A percentile compares a stretch with the other conserved stretches of the same genome.
Conservation (phyloP, 2,888 invertebrate species). For the Malthinus flaveolus region DNA sequence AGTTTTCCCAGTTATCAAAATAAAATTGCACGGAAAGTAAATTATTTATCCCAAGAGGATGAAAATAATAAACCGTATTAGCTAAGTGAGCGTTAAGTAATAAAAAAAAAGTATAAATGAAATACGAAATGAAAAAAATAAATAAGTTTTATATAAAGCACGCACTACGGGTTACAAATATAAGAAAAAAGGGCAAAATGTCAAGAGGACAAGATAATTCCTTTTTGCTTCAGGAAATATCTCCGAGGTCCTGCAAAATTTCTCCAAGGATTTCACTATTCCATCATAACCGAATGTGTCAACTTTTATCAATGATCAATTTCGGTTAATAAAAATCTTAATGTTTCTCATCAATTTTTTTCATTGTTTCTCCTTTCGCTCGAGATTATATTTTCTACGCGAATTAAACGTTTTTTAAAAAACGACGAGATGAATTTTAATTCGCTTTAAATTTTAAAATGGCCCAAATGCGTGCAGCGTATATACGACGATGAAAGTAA, state of each 20-base stretch:
- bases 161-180: constrained; percentile 9
- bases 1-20: too few species aligned
- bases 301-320: constrained; percentile 5
- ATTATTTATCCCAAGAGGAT: background rate
- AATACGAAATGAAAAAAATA: constrained; percentile 12
- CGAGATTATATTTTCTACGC: constrained; percentile 6
- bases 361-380: background rate
- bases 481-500: constrained; percentile 17
- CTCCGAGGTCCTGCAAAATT: constrained; percentile 21
- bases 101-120: background rate
- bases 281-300: constrained; percentile 18
- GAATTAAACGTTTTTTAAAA: constrained; percentile 3
- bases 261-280: constrained; percentile 22
- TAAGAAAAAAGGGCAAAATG: constrained; percentile 5
- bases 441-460: constrained; percentile 12
- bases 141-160: constrained; percentile 17
- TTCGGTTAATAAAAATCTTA: background rate
- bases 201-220: constrained; percentile 28
- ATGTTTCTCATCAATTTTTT: background rate
- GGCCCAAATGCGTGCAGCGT: constrained; percentile 15
- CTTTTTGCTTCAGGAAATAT: constrained; percentile 20
- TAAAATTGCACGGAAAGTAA: background rate
- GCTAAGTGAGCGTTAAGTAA: too few species aligned
- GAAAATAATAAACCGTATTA: background rate
- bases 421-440: constrained; percentile 14